These are phyloP conservation scores for Schizothorax lantsangensis DNA, from an alignment of 2,797 vertebrate genomes.

Conservation along the genomic window DNA sequence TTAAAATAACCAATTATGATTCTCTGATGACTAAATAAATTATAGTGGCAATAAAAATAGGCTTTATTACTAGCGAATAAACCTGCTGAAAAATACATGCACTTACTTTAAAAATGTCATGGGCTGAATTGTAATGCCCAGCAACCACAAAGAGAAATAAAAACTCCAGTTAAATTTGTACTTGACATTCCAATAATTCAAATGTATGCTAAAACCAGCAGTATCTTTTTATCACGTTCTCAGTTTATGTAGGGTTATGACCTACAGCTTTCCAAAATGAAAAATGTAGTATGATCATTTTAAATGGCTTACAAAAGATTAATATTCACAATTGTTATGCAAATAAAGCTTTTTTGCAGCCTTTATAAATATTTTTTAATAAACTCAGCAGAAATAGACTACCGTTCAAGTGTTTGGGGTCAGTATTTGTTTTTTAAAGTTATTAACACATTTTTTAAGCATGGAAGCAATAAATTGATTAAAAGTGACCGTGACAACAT, in stretches of 20 bases:
- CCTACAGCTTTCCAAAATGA: background rate
- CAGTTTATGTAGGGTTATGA: slow-evolving; percentile 18
- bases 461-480: background rate
- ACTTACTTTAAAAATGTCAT: slow-evolving; percentile 21
- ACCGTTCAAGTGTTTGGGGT: background rate
- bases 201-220: slow-evolving; percentile 19
- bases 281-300: background rate
- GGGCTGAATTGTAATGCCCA: slow-evolving; percentile 38
- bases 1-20: slow-evolving; percentile 33
- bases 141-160: slow-evolving; percentile 19
- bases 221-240: background rate
- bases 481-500: background rate
- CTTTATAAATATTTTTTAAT: background rate
- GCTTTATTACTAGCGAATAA: slow-evolving; percentile 36
- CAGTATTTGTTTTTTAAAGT: background rate
- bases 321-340: background rate
- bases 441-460: background rate
- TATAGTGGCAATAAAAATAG: slow-evolving; percentile 31
- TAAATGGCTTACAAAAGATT: background rate
- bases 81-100: slow-evolving; percentile 39
- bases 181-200: slow-evolving; percentile 1
- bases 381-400: background rate
- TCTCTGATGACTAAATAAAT: slow-evolving; percentile 26
- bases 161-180: slow-evolving; percentile 6
- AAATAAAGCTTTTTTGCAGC: background rate